phyloP scores from a whole-genome alignment of 1,140 invertebrate species.

The Stenopsyche tienmushanensis region DNA sequence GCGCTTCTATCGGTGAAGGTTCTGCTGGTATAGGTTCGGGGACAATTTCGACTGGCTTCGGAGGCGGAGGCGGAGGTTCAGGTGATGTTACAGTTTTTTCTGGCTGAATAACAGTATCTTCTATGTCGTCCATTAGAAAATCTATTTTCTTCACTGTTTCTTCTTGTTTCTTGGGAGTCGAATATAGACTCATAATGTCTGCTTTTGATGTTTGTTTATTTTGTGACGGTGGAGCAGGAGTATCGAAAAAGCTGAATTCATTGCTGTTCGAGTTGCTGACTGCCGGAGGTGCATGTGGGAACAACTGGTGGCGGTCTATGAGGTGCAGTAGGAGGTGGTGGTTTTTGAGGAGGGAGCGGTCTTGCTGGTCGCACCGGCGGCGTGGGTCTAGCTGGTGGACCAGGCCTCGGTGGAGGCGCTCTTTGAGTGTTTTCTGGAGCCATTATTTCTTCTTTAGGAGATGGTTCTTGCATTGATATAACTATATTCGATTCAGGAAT shows the following conservation, averaged over 20 bases:
- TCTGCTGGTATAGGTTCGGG: slow-evolving; percentile 10
- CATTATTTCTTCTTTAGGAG: slow-evolving; percentile 40
- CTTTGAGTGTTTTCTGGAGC: slow-evolving; percentile 19
- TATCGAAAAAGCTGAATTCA: slow-evolving; percentile 51
- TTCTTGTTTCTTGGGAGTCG: slow-evolving; percentile 55
- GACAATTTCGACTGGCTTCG: neutral
- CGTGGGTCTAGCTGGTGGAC: slow-evolving; percentile 50
- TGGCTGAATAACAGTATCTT: slow-evolving; percentile 45
- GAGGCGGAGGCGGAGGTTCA: neutral
- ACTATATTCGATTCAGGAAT: neutral
- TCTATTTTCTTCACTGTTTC: slow-evolving; percentile 53
- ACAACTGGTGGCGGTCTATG: slow-evolving; percentile 41
- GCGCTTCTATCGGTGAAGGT: slow-evolving; percentile 33
- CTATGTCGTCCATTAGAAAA: slow-evolving; percentile 57
- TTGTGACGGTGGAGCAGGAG: slow-evolving; percentile 44
- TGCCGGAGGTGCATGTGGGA: slow-evolving; percentile 43
- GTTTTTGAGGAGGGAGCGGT: slow-evolving; percentile 36
- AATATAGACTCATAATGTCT: slow-evolving; percentile 67
- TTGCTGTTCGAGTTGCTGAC: slow-evolving; percentile 39
- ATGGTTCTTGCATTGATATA: slow-evolving; percentile 37
- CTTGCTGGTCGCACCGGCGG: slow-evolving; percentile 46
- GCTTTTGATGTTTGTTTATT: slow-evolving; percentile 55
- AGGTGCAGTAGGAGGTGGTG: slow-evolving; percentile 39
- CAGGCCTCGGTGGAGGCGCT: slow-evolving; percentile 45
- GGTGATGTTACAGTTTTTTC: slow-evolving; percentile 20